phyloP scores from a whole-genome alignment of 2,888 invertebrate species.

The Petrolisthes cinctipes region DNA sequence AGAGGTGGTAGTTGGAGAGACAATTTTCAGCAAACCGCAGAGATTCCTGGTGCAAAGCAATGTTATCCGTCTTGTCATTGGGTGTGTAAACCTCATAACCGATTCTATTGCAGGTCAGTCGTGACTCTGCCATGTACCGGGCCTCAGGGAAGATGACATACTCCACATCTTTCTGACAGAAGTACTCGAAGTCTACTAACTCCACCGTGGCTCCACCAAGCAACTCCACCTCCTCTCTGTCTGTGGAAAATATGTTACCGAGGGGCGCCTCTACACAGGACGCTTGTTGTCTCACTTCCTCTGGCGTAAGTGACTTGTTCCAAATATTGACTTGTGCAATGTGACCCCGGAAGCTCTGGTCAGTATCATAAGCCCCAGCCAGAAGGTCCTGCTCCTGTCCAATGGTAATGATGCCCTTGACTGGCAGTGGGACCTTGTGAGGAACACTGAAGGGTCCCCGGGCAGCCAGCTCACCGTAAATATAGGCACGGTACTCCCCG shows the following conservation, averaged over 20 bases:
- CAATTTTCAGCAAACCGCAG: conserved; percentile 51
- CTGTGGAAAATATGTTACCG: conserved; percentile 55
- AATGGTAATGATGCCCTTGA: conserved; percentile 56
- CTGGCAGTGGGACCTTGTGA: conserved; percentile 38
- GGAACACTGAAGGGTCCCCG: conserved; percentile 40
- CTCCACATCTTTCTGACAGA: conserved; percentile 47
- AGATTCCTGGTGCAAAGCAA: conserved; percentile 35
- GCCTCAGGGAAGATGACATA: conserved; percentile 56
- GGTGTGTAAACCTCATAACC: conserved; percentile 53
- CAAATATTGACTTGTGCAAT: conserved; percentile 56
- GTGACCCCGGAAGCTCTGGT: conserved; percentile 49
- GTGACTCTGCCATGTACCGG: conserved; percentile 45
- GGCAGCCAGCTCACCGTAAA: conserved; percentile 41
- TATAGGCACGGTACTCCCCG: conserved; percentile 54
- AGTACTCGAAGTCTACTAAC: conserved; percentile 29
- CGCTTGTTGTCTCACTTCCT: conserved; percentile 41
- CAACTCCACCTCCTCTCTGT: conserved; percentile 50
- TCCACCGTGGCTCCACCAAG: conserved; percentile 46
- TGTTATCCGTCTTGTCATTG: conserved; percentile 24
- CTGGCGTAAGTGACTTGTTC: conserved; percentile 44
- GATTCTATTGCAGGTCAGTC: conserved; percentile 33
- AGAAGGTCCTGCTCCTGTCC: conserved; percentile 58
- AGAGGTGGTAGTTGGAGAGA: conserved; percentile 55
- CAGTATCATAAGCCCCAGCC: conserved; percentile 48
- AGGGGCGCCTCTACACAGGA: conserved; percentile 24